A percentile compares a stretch with the other conserved stretches of the same genome.
Conservation (phyloP, 2,888 invertebrate species). For the Drosophila heteroneura region DNA sequence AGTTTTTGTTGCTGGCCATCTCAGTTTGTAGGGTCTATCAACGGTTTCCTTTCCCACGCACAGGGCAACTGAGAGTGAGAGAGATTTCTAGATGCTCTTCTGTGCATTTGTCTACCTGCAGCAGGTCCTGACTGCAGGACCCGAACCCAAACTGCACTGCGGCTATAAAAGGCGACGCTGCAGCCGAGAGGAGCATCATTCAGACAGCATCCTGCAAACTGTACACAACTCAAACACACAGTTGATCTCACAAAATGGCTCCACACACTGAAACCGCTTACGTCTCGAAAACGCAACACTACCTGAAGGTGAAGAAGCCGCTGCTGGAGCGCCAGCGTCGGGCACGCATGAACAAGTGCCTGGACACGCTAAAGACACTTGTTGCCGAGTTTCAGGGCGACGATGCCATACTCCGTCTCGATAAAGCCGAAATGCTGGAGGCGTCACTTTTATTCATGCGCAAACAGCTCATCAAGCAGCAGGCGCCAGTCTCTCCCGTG, state of each 20-base stretch:
- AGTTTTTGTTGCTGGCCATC: constrained; percentile 25
- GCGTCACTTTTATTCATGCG: constrained; percentile 94
- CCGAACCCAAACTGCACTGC: constrained; percentile 24
- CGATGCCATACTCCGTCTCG: constrained; percentile 94
- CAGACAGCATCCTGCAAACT: constrained; percentile 71
- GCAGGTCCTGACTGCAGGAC: constrained; percentile 68
- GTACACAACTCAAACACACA: constrained; percentile 53
- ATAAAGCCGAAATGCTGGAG: constrained; percentile 95
- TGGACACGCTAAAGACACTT: constrained; percentile 94
- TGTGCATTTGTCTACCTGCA: constrained; percentile 56
- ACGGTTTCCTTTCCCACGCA: constrained; percentile 78
- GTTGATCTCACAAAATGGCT: constrained; percentile 61
- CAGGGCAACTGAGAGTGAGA: constrained; percentile 32
- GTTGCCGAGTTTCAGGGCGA: constrained; percentile 93
- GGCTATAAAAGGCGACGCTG: constrained; percentile 68
- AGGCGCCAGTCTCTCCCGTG: constrained; percentile 86
- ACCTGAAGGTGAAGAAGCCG: constrained; percentile 97
- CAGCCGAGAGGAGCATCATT: constrained; percentile 68
- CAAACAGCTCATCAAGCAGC: constrained; percentile 85
- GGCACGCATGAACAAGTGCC: constrained; percentile 95
- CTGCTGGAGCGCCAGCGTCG: constrained; percentile 95
- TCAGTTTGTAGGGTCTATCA: constrained; percentile 48
- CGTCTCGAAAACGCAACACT: constrained; percentile 94
- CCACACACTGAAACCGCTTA: constrained; percentile 58
- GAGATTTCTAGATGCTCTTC: constrained; percentile 63